Evolutionary conservation across 2,113 vertebrate species (phyloP).

Genomic region (Corythaixoides concolor): DNA sequence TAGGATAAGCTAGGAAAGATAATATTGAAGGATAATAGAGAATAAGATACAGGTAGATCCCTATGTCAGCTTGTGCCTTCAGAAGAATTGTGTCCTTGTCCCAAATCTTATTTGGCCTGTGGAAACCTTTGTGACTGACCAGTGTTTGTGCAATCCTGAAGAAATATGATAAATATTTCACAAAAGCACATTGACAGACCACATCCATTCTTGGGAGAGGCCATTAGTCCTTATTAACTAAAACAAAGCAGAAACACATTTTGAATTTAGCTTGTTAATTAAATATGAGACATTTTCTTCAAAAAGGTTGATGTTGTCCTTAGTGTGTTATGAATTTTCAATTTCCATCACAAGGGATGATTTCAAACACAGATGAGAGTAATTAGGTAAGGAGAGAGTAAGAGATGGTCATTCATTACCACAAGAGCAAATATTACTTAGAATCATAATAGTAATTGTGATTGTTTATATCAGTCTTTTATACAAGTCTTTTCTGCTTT

Average conservation of each 20-base stretch:
- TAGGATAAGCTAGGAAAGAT: not conserved
- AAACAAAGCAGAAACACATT: not conserved
- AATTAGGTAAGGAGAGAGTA: not conserved
- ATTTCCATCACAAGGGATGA: not conserved
- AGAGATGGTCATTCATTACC: not conserved
- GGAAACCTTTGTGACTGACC: not conserved
- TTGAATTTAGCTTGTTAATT: not conserved
- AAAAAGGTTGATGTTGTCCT: not conserved
- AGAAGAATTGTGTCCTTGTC: not conserved
- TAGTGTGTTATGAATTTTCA: not conserved
- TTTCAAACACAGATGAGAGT: not conserved
- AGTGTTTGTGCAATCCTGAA: not conserved
- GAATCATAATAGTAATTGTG: not conserved
- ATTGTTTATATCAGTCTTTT: not conserved
- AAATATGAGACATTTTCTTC: rapidly evolving
- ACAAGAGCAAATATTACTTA: not conserved
- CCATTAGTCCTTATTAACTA: not conserved
- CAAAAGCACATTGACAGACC: not conserved
- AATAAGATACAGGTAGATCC: not conserved
- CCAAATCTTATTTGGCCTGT: not conserved
- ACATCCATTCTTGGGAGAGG: not conserved
- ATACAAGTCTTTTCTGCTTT: not conserved
- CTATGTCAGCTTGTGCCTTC: not conserved
- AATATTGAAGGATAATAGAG: not conserved
- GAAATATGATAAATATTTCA: not conserved